These are phyloP conservation scores for Microhierax caerulescens DNA, from an alignment of 2,797 vertebrate genomes.

Conservation along the genomic window DNA sequence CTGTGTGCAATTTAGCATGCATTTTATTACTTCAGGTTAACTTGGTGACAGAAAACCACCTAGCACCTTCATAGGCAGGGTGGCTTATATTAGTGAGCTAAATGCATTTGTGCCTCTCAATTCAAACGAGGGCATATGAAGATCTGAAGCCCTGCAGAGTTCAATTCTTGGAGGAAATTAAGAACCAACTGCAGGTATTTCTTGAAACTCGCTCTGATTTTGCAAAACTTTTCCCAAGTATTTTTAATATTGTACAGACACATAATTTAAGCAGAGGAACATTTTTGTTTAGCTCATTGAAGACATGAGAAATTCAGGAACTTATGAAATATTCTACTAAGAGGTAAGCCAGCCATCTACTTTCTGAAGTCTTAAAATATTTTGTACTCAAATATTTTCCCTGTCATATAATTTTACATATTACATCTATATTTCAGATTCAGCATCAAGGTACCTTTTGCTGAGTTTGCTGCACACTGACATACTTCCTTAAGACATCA, in stretches of 20 bases:
- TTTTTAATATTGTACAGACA: not conserved
- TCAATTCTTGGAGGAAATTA: not conserved
- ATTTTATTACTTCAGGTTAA: not conserved
- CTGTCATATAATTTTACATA: not conserved
- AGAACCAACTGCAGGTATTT: not conserved
- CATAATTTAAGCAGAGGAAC: not conserved
- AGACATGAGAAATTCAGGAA: not conserved
- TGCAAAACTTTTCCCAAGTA: not conserved
- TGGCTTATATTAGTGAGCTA: not conserved
- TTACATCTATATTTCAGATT: not conserved
- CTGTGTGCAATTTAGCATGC: not conserved
- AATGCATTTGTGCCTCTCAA: not conserved
- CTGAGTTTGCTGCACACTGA: not conserved
- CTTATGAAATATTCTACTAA: not conserved
- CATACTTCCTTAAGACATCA: not conserved
- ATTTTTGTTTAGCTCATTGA: not conserved
- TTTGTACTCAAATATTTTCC: not conserved
- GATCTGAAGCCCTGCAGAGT: not conserved
- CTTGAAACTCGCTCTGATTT: not conserved
- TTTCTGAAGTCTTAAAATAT: not conserved
- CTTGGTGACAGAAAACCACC: not conserved
- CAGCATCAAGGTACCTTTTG: not conserved
- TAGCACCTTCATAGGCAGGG: not conserved
- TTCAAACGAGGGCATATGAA: not conserved
- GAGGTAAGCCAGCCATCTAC: not conserved